Conservation (phyloP, 92 coral and sea anemone species). For the Micromussa lordhowensis region DNA sequence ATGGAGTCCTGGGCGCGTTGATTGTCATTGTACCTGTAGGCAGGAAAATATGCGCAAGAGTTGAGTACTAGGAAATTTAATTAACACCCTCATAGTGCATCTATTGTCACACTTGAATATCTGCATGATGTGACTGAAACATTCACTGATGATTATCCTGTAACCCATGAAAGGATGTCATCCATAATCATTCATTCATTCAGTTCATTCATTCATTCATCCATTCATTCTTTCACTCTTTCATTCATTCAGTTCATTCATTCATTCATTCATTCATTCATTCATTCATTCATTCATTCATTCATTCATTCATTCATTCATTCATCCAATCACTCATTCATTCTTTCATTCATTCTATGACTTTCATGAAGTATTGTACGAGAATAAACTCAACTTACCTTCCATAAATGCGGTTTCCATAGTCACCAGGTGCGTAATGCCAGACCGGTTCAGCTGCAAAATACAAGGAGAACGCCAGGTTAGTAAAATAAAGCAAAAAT, state of each 20-base stretch:
- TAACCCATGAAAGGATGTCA: no score
- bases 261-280: no score
- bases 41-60: not conserved
- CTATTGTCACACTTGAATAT: not conserved
- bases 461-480: not conserved
- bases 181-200: no score
- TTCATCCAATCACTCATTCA: not conserved
- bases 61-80: not conserved
- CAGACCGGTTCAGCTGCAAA: constrained; percentile 78
- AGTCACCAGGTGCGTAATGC: constrained; percentile 76
- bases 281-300: no score
- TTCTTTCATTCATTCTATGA: not conserved
- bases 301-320: no score
- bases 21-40: constrained; percentile 83
- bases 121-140: no score
- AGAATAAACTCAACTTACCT: constrained; percentile 49
- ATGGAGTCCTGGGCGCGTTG: constrained; percentile 96
- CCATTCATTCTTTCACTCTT: no score
- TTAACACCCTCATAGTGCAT: not conserved
- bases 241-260: no score
- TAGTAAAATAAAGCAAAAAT: not conserved
- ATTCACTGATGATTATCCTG: no score
- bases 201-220: no score
- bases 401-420: constrained; percentile 79
- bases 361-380: not conserved